Evolutionary conservation across 2,113 vertebrate species (phyloP), one percentile per base, ranked within the genome.

Genomic region (Cinclus mexicanus): DNA sequence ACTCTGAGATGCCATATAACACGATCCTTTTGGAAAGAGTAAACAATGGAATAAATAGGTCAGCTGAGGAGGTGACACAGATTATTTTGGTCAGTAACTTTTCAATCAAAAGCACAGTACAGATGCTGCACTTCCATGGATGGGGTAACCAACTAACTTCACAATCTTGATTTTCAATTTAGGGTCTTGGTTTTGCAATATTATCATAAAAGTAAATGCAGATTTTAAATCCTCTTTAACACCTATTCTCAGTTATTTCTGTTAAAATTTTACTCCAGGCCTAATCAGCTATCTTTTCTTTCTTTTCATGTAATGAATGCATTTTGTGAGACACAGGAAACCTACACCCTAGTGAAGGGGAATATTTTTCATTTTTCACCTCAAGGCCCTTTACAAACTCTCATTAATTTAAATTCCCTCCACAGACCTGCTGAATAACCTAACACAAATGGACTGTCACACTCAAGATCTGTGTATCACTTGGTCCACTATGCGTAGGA

Each of bases 331-430:
- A 86, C 56, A 74, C 39, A 18, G 75, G 76, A 93, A 87, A 90
- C 52, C 68, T 70, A 67, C 33, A 70, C 56, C 42, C 80, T 74
- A 78, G 52, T 64, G 55, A 93, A 81, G 24, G 24, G 49, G 64
- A 84, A 49, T 91, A 76, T 87, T 91, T 92, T 93, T 93, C 24
- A 87, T 94, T 95, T 95, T 95, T 95, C 80, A 91, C 83, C 89
- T 93, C 93, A 89, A 52, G 87, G 72, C 53, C 44, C 65, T 94
- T 89, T 78, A 72, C 41, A 87, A 78, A 71, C n/a, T 71, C 44
- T 93, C 74, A 79, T 94, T 92, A 90, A 91, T 96, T 88, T 84
- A 84, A 92, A 92, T 89, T 92, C 94, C 37, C 92, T 94, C 74
- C 83, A 87, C 81, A 68, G 7, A 55, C 56, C 71, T 93, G 71